phyloP scores from a whole-genome alignment of 2,797 vertebrate species.

The Rallus crepitans region DNA sequence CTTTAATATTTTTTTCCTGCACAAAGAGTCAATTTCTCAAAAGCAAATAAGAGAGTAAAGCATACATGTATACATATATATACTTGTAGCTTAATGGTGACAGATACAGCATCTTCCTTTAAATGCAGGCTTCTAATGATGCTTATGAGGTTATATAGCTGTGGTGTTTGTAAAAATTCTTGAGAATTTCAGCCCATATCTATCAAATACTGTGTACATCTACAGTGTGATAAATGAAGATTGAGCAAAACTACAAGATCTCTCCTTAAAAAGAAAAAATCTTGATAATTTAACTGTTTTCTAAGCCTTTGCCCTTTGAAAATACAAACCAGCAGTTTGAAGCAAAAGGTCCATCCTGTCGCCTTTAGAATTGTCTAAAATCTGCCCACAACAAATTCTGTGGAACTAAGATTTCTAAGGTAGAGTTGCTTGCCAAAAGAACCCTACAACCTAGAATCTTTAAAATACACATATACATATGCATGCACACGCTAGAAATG shows the following conservation, averaged over 20 bases:
- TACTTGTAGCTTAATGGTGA: neutral
- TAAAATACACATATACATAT: neutral
- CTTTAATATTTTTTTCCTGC: neutral
- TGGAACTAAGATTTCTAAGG: neutral
- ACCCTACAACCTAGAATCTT: neutral
- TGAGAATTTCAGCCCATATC: neutral
- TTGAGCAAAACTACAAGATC: neutral
- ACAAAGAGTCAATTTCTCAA: neutral
- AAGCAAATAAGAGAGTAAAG: neutral
- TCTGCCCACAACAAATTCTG: neutral
- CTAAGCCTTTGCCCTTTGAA: neutral
- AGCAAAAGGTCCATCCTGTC: neutral
- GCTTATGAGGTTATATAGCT: neutral
- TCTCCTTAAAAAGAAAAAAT: neutral
- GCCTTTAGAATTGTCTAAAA: neutral
- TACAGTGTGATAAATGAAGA: neutral
- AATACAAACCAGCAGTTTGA: neutral
- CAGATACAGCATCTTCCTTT: neutral
- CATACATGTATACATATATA: too few species aligned
- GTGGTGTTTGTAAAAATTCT: neutral
- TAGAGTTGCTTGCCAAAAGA: neutral
- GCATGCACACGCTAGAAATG: fast-evolving
- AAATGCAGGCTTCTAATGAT: neutral
- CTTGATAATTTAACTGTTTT: neutral
- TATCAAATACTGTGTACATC: neutral